Percentiles rank a stretch among this genome's conserved stretches.
These are phyloP conservation scores for Aurelia aurita DNA, from an alignment of 30 jellyfish, hydroid and myxozoan genomes.

Conservation along the genomic window DNA sequence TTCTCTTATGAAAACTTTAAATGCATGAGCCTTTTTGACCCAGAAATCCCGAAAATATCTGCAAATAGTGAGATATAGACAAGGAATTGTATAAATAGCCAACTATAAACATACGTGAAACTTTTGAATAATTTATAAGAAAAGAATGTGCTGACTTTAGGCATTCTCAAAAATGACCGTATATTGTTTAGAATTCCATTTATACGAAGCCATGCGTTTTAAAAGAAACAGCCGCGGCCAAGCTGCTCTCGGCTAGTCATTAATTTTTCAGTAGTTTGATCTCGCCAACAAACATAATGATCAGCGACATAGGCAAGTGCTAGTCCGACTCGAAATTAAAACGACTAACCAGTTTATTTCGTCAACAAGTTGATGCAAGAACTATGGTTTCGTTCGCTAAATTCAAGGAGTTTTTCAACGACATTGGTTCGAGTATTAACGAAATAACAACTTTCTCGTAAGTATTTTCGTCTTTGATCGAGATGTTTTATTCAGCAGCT, in stretches of 20 bases:
- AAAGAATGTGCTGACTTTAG: constrained; percentile 65
- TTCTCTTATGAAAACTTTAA: not conserved
- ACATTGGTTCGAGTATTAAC: constrained; percentile 87
- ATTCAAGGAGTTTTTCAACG: constrained; percentile 89
- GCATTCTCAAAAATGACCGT: constrained; percentile 59
- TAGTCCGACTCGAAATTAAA: constrained; percentile 10
- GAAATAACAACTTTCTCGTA: constrained; percentile 92
- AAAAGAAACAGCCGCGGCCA: constrained; percentile 68
- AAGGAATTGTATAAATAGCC: constrained; percentile 12
- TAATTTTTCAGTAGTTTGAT: constrained; percentile 55
- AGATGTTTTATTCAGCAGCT: constrained; percentile 57
- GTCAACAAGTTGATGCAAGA: not conserved
- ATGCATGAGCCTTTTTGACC: constrained; percentile 29
- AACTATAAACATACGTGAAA: constrained; percentile 54
- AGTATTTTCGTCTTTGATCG: constrained; percentile 59
- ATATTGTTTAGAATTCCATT: constrained; percentile 67
- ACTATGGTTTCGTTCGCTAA: constrained; percentile 84
- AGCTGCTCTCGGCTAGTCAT: constrained; percentile 64
- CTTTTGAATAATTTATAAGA: constrained; percentile 44
- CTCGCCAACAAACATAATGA: constrained; percentile 40
- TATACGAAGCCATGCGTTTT: constrained; percentile 66
- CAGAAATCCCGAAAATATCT: constrained; percentile 13
- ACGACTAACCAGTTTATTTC: not conserved
- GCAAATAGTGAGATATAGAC: not conserved
- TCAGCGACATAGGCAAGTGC: constrained; percentile 49